Evolutionary conservation across 37 sponge, comb jelly and placozoan genomes (phyloP).

Genomic region (Haliclona indistincta): DNA sequence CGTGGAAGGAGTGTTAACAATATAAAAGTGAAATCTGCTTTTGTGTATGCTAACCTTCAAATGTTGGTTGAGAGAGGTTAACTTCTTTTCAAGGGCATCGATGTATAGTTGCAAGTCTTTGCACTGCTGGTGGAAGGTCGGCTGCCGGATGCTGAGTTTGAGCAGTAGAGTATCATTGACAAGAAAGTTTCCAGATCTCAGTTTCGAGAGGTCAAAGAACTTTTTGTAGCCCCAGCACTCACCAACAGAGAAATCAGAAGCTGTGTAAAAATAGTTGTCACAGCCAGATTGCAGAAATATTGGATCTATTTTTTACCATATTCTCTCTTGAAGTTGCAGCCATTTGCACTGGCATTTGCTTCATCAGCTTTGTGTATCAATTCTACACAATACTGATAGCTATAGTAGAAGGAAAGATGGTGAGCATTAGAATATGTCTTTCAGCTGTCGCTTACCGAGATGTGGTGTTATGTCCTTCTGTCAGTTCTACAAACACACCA

Average conservation of each 20-base stretch:
- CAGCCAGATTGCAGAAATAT: too few relatives aligned
- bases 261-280: conserved; percentile 50
- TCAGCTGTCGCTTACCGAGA: too few relatives aligned
- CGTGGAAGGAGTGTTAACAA: too few relatives aligned
- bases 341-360: conserved; percentile 26
- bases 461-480: conserved; percentile 50
- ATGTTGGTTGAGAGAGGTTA: too few relatives aligned
- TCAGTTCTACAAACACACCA: conserved; percentile 91
- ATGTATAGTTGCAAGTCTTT: conserved; percentile 57
- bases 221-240: conserved; percentile 97
- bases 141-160: conserved; percentile 68
- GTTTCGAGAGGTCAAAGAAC: conserved; percentile 74
- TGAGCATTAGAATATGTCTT: too few relatives aligned
- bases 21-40: too few relatives aligned
- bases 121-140: conserved; percentile 80
- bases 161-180: conserved; percentile 71
- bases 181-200: conserved; percentile 75
- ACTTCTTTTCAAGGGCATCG: too few relatives aligned
- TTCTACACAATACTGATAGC: conserved; percentile 91
- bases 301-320: too few relatives aligned
- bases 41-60: too few relatives aligned
- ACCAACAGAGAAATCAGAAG: conserved; percentile 87
- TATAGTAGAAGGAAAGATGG: conserved; percentile 28
- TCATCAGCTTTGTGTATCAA: conserved; percentile 51
- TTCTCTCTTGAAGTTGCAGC: conserved; percentile 50